Conservation (phyloP, 1,140 invertebrate species). For the Drosophila sturtevanti region DNA sequence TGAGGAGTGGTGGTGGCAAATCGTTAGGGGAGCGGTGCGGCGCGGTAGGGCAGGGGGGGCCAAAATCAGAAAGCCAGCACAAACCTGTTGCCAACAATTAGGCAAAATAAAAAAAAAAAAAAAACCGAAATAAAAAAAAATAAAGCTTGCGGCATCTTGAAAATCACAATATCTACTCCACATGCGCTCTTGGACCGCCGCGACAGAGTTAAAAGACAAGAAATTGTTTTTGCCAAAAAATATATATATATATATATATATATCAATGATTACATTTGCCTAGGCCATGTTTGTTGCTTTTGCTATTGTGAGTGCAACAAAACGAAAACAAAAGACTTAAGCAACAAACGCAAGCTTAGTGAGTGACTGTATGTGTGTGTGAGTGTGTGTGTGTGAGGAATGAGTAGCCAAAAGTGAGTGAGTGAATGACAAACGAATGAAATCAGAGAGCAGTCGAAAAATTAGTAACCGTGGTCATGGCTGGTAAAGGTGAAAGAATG, state of each 20-base stretch:
- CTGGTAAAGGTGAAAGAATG: slow-evolving; percentile 82
- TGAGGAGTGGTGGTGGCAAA: background rate
- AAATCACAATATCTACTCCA: slow-evolving; percentile 54
- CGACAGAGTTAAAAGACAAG: slow-evolving; percentile 12
- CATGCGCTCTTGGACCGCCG: slow-evolving; percentile 37
- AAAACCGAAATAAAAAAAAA: background rate
- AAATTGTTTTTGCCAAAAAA: slow-evolving; percentile 67
- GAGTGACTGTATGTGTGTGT: background rate
- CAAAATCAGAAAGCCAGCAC: slow-evolving; percentile 63
- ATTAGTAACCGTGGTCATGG: slow-evolving; percentile 83
- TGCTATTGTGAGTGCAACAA: slow-evolving; percentile 39
- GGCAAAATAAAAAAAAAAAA: slow-evolving; percentile 30
- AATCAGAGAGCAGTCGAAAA: slow-evolving; percentile 33
- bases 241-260: slow-evolving; percentile 18
- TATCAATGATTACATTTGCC: slow-evolving; percentile 74
- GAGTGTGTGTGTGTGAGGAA: slow-evolving; percentile 13
- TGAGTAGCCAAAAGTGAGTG: slow-evolving; percentile 26
- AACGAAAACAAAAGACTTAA: slow-evolving; percentile 78
- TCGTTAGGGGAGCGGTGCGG: background rate
- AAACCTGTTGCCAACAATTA: slow-evolving; percentile 78
- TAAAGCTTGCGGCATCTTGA: slow-evolving; percentile 52
- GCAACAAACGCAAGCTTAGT: slow-evolving; percentile 60
- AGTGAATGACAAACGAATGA: slow-evolving; percentile 23
- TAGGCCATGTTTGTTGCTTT: slow-evolving; percentile 31
- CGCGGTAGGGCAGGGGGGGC: slow-evolving; percentile 10